Evolutionary conservation across 1,140 invertebrate species (phyloP), one percentile per base, ranked within the genome.

Genomic region (Drosophila arizonae): DNA sequence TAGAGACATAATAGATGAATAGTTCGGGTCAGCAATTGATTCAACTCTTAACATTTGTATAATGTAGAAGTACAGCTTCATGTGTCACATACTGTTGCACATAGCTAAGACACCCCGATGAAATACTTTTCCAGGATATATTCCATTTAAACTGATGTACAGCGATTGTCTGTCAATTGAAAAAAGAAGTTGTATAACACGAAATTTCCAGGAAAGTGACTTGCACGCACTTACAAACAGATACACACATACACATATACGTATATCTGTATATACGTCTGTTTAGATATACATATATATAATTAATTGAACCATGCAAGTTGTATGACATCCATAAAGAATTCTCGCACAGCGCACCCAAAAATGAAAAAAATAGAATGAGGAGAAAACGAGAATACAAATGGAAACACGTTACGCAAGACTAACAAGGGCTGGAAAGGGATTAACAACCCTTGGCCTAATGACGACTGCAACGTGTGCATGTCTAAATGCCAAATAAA

Each of bases 401-500:
- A 45, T n/a, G 41, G 33, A 46, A 72, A 68, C 30, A 48, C 50
- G 70, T 67, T 67, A 55, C 55, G 64, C 70, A 67, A 72, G 45
- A 58, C 46, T 67, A 72, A 72, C 54, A 24, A 67, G 70, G 39
- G 13, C 41, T 6, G 9, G 26, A 30, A 4, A 28, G 28, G 48
- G 30, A 43, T 52, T 56, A 74, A 60, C 81, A 86, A 86, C 81
- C 81, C 81, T 70, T 56, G 65, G 74, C 45, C 39, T 54, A 39
- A 55, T 60, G 54, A 50, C 48, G 36, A 15, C 70, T 63, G 72
- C 66, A 73, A 43, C 79, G 72, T 77, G 79, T 90, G 86, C 86
- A 90, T 90, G 87, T 90, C 87, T 74, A 82, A 90, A 79, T 86
- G 81, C 79, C 87, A 81, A 80, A 90, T 80, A 90, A 80, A 90